phyloP scores from a whole-genome alignment of 1,140 invertebrate species.

The Zaprionus gabonicus region DNA sequence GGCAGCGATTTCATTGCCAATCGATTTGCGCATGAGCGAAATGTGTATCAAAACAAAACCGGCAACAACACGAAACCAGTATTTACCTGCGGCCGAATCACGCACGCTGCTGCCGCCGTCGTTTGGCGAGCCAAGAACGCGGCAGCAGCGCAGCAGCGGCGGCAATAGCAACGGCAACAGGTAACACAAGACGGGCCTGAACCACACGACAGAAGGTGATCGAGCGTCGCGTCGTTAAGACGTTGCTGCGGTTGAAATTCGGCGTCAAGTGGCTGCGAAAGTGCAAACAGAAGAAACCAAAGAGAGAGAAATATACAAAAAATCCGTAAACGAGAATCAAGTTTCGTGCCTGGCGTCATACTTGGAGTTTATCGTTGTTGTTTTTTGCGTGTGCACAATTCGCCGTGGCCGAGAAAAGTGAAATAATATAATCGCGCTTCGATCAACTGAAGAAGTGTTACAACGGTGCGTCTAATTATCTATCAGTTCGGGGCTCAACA shows the following conservation, averaged over 20 bases:
- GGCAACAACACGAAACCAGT: slow-evolving; percentile 72
- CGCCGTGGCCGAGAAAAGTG: slow-evolving; percentile 37
- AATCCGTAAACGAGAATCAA: slow-evolving; percentile 59
- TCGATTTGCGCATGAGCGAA: slow-evolving; percentile 70
- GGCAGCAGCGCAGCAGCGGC: slow-evolving; percentile 6
- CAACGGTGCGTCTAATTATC: slow-evolving; percentile 36
- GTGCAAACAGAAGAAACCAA: slow-evolving; percentile 29
- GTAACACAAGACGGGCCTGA: slow-evolving; percentile 45
- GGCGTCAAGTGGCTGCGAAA: slow-evolving; percentile 23
- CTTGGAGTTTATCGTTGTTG: slow-evolving; percentile 13
- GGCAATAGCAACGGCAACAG: slow-evolving; percentile 55
- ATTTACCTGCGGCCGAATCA: slow-evolving; percentile 55
- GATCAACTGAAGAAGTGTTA: slow-evolving; percentile 14
- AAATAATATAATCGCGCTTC: slow-evolving; percentile 33
- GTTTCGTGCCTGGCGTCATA: slow-evolving; percentile 76
- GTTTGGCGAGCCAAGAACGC: slow-evolving; percentile 26
- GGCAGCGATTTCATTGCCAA: slow-evolving; percentile 58
- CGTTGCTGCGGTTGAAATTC: slow-evolving; percentile 64
- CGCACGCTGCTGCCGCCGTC: slow-evolving; percentile 22
- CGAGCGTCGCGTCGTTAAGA: slow-evolving; percentile 73
- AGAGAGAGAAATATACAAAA: slow-evolving; percentile 45
- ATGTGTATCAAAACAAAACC: slow-evolving; percentile 71
- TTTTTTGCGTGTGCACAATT: slow-evolving; percentile 51
- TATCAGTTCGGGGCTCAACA: neutral
- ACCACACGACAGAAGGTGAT: slow-evolving; percentile 71